Conservation (phyloP, 2,113 vertebrate species). For the Nettapus auritus region DNA sequence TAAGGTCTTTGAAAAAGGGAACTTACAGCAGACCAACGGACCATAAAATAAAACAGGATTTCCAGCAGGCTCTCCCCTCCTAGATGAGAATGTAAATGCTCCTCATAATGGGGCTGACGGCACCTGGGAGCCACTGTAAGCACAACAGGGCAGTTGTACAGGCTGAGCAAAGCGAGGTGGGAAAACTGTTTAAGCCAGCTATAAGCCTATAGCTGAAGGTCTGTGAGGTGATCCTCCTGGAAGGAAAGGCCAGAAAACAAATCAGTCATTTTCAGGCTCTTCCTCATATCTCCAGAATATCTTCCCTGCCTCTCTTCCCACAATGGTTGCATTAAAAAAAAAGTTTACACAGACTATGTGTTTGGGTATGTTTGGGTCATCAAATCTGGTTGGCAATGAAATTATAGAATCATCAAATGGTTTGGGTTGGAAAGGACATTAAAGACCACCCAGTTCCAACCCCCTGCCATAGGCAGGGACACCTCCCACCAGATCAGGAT, state of each 20-base stretch:
- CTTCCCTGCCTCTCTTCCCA: not conserved
- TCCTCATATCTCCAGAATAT: not conserved
- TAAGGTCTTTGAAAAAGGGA: not conserved
- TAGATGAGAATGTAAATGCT: not conserved
- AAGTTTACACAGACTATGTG: fast-evolving
- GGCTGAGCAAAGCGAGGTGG: not conserved
- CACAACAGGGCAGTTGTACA: fast-evolving
- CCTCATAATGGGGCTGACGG: fast-evolving
- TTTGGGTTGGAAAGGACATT: too few species aligned
- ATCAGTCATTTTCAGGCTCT: not conserved
- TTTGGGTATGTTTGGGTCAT: not conserved
- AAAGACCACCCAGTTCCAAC: too few species aligned
- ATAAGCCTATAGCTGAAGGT: not conserved
- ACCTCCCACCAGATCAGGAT: too few species aligned
- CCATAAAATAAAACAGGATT: not conserved
- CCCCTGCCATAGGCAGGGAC: too few species aligned
- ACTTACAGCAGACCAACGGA: not conserved
- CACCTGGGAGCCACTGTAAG: not conserved
- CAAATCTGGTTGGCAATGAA: not conserved
- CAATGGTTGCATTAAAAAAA: not conserved
- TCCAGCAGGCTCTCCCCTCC: not conserved
- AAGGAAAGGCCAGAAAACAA: not conserved
- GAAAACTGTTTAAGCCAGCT: not conserved
- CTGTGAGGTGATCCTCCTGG: not conserved
- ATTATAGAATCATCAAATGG: too few species aligned